Percentiles rank a stretch among this genome's conserved stretches.
Evolutionary conservation across 2,797 vertebrate genomes (phyloP).

Genomic region (Gymnodraco acuticeps): DNA sequence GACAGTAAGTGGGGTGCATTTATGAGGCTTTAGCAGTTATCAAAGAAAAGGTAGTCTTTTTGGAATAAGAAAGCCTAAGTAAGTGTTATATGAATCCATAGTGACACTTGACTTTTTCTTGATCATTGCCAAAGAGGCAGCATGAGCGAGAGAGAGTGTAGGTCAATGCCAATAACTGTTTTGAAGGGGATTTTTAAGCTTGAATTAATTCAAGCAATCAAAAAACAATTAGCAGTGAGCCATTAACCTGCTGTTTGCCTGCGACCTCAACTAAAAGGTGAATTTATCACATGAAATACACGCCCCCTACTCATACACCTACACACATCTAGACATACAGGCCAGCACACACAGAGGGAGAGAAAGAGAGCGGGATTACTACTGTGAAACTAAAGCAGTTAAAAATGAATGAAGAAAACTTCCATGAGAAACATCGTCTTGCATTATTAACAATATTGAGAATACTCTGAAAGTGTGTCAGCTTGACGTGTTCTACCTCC

Average conservation of each 20-base stretch:
- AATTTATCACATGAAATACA: slow-evolving; percentile 46
- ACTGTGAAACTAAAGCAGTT: slow-evolving; percentile 64
- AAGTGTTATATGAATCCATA: slow-evolving; percentile 31
- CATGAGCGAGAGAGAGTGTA: not conserved
- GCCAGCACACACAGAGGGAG: slow-evolving; percentile 3
- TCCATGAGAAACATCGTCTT: slow-evolving; percentile 58
- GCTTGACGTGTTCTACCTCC: slow-evolving; percentile 54
- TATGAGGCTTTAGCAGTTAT: slow-evolving; percentile 1
- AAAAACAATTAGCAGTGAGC: slow-evolving; percentile 50
- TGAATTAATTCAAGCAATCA: slow-evolving; percentile 50
- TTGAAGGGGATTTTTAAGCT: slow-evolving; percentile 41
- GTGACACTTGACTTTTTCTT: slow-evolving; percentile 18
- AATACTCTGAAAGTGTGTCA: slow-evolving; percentile 59
- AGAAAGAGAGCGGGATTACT: slow-evolving; percentile 23
- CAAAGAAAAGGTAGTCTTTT: slow-evolving; percentile 10
- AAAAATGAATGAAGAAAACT: slow-evolving; percentile 78
- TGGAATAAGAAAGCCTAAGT: not conserved
- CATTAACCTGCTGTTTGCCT: slow-evolving; percentile 52
- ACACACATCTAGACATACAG: slow-evolving; percentile 5
- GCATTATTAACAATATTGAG: slow-evolving; percentile 72
- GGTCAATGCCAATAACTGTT: slow-evolving; percentile 22
- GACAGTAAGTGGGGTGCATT: slow-evolving; percentile 23
- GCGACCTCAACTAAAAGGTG: slow-evolving; percentile 49
- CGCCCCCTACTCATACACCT: slow-evolving; percentile 1
- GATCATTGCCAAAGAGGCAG: slow-evolving; percentile 15